phyloP scores from a whole-genome alignment of 2,797 vertebrate species.

The Ispidina picta region DNA sequence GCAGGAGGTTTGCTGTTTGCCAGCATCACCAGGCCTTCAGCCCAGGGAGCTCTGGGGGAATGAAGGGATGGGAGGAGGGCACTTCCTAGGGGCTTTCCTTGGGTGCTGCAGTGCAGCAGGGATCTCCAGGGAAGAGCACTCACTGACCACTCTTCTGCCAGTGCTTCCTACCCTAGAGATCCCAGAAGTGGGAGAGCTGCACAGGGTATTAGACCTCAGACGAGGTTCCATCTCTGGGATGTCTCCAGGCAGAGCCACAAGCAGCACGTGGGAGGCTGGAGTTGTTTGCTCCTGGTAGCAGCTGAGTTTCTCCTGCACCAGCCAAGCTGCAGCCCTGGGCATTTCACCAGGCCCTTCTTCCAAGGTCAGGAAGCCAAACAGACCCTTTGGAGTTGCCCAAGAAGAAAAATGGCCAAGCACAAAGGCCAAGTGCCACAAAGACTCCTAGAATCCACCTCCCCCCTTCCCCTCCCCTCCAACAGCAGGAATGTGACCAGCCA shows the following conservation, averaged over 20 bases:
- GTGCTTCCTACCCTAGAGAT: accelerated
- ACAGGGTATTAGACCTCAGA: accelerated
- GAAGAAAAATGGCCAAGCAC: neutral
- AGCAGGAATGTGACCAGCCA: neutral
- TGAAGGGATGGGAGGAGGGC: neutral
- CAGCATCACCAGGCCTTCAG: neutral
- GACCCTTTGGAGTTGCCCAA: neutral
- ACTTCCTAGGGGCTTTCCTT: neutral
- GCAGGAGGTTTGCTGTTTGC: neutral
- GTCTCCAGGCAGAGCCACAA: neutral
- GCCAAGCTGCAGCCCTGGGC: neutral
- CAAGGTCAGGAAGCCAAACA: neutral
- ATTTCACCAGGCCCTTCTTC: neutral
- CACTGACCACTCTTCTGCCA: accelerated
- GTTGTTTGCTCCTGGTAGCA: neutral
- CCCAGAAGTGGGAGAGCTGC: neutral
- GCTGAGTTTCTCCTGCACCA: neutral
- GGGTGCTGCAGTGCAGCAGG: neutral
- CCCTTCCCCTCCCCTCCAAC: neutral
- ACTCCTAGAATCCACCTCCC: neutral
- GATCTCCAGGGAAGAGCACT: neutral
- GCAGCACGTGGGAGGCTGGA: accelerated
- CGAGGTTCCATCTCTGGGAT: neutral
- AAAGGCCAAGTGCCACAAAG: neutral
- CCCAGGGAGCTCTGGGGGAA: neutral